Evolutionary conservation across 2,888 invertebrate genomes (phyloP).

Genomic region (Mimumesa dahlbomi): DNA sequence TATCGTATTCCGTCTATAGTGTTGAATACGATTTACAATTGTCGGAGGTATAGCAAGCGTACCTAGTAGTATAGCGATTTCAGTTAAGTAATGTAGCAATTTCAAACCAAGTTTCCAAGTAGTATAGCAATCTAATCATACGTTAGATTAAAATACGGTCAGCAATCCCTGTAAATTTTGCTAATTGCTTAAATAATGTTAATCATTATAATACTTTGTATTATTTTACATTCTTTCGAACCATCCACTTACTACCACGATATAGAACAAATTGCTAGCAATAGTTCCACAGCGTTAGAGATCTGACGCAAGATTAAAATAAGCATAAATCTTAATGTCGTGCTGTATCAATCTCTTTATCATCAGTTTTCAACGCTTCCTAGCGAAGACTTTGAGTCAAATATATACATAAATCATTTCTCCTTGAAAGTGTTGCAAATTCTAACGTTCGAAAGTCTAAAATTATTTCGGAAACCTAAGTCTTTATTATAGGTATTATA

Average conservation of each 20-base stretch:
- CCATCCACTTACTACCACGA: constrained; percentile 5
- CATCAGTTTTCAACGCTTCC: neutral
- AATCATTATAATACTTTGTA: constrained; percentile 41
- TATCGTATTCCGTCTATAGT: neutral
- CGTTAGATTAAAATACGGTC: constrained; percentile 27
- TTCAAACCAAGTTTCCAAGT: constrained; percentile 48
- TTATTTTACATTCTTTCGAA: constrained; percentile 21
- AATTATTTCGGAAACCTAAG: constrained; percentile 1
- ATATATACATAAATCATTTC: neutral
- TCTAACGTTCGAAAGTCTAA: neutral
- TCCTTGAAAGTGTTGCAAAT: neutral
- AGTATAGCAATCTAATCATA: constrained; percentile 10
- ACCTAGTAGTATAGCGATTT: neutral
- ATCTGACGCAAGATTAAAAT: too few relatives aligned
- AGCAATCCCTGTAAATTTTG: neutral
- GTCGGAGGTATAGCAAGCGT: too few relatives aligned
- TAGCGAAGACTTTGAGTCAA: too few relatives aligned
- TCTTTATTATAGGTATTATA: too few relatives aligned
- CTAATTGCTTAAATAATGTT: constrained; percentile 27
- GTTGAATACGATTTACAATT: too few relatives aligned
- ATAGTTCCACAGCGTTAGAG: too few relatives aligned
- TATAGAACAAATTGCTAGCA: too few relatives aligned
- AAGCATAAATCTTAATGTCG: too few relatives aligned
- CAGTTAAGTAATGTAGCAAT: constrained; percentile 41
- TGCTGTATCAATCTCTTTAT: too few relatives aligned